Evolutionary conservation across 2,888 invertebrate genomes (phyloP).

Genomic region (Macrophya annulata): DNA sequence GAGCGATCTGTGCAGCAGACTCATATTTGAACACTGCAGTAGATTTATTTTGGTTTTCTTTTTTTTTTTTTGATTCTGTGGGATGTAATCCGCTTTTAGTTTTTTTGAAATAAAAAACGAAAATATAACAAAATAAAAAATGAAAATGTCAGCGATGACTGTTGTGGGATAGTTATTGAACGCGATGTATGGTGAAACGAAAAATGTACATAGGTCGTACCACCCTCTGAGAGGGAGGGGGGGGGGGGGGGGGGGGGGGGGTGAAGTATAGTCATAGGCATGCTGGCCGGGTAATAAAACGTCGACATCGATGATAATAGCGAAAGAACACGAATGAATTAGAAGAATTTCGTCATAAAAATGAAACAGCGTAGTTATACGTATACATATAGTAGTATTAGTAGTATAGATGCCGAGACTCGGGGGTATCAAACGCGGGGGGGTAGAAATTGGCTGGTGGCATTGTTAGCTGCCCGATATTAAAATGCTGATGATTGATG

Average conservation of each 20-base stretch:
- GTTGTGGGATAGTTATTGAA: background rate
- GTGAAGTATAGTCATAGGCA: too few species aligned
- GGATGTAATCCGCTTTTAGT: background rate
- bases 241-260: too few species aligned
- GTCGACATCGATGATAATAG: constrained; percentile 20
- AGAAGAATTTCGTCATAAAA: constrained; percentile 75
- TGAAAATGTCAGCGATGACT: background rate
- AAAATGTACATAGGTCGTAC: too few species aligned
- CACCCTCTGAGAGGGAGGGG: too few species aligned
- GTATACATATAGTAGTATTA: too few species aligned
- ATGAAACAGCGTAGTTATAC: constrained; percentile 57
- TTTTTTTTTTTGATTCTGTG: background rate
- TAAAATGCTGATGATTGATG: constrained; percentile 80
- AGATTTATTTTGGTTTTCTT: background rate
- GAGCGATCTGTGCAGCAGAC: too few species aligned
- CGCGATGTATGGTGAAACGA: too few species aligned
- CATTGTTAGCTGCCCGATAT: constrained; percentile 78
- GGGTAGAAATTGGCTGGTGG: constrained; percentile 64
- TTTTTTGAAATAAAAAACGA: background rate
- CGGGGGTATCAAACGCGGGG: constrained; percentile 49
- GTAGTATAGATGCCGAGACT: background rate
- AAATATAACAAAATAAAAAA: too few species aligned
- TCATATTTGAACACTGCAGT: background rate
- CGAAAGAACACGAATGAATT: constrained; percentile 69
- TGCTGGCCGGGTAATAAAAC: background rate